Evolutionary conservation across 2,113 vertebrate genomes (phyloP), one percentile per base, ranked within the genome.

Genomic region (Platycercus adscitus): DNA sequence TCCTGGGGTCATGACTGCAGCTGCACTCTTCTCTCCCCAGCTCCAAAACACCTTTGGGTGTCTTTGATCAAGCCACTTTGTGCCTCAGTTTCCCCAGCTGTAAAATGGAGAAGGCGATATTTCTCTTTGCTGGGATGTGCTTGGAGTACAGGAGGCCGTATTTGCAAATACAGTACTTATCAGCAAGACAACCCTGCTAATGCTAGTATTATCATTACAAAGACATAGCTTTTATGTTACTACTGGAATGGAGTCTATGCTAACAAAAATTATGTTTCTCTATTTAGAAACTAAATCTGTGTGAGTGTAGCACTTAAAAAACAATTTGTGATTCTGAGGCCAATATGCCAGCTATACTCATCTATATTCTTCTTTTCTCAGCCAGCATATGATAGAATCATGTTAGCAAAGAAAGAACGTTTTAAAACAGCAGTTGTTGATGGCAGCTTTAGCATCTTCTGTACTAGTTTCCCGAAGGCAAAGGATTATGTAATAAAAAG

Each of bases 401-500:
- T 11, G 8, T 35, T 66, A n/a, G 28, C 17, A 65, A 81, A 61
- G 73, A 50, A 53, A 56, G 0, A 75, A 2, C 5, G 29, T 83
- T 94, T 83, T 2, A 73, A 90, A 71, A 17, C 6, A 8, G 44
- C 25, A 17, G 12, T 65, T 76, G 18, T 76, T 89, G 68, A 17
- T 75, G 31, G 28, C 43, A 61, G 75, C 23, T 83, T 86, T 47
- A 90, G n/a, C 28, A 81, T 12, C 33, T 39, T 91, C 64, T 47
- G 0, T 37, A 75, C 46, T 50, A 18, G 3, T 63, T 88, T 91
- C 72, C 76, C 52, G 47, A 83, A 88, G 46, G 76, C 78, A 88
- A 68, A 70, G 64, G 35, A 71, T 70, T 71, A 39, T 41, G 35
- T 68, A 79, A 96, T 86, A 71, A 88, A 93, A 90, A 79, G 29